Percentiles rank a stretch among this genome's conserved stretches.
Conservation (phyloP, 2,888 invertebrate genomes). For the Andrena chrysosceles region DNA sequence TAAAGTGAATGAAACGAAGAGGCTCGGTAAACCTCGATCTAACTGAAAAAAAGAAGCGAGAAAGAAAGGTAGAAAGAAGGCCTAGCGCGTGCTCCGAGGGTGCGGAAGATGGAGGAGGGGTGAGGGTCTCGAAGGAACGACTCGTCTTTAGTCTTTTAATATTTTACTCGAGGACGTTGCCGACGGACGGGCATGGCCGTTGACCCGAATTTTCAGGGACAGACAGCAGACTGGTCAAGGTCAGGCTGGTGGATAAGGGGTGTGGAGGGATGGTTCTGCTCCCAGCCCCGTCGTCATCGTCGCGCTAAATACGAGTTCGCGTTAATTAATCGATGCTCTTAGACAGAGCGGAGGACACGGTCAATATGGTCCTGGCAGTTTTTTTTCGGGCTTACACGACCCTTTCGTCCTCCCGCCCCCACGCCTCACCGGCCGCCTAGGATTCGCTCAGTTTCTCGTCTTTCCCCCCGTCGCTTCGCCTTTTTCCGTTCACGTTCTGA, state of each 20-base stretch:
- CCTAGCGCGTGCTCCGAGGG: background rate
- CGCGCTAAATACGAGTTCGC: slow-evolving; percentile 65
- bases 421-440: background rate
- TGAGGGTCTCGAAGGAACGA: slow-evolving; percentile 62
- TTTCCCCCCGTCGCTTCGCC: background rate
- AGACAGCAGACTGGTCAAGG: slow-evolving; percentile 56
- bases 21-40: slow-evolving; percentile 9
- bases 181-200: slow-evolving; percentile 56
- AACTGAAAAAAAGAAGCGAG: background rate
- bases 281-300: slow-evolving; percentile 63
- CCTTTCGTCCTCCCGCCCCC: slow-evolving; percentile 39
- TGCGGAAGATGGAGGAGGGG: background rate
- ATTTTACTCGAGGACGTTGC: slow-evolving; percentile 66
- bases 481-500: background rate
- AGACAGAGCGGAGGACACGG: slow-evolving; percentile 73
- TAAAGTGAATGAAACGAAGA: background rate
- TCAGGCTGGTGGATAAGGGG: background rate
- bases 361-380: slow-evolving; percentile 75
- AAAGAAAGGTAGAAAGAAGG: background rate
- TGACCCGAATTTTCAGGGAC: slow-evolving; percentile 52
- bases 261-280: background rate
- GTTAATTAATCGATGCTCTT: slow-evolving; percentile 74
- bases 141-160: slow-evolving; percentile 69
- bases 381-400: slow-evolving; percentile 69
- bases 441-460: slow-evolving; percentile 1